A percentile compares a stretch with the other conserved stretches of the same genome.
Conservation (phyloP, 2,113 vertebrate species). For the Dipodomys stephensi region DNA sequence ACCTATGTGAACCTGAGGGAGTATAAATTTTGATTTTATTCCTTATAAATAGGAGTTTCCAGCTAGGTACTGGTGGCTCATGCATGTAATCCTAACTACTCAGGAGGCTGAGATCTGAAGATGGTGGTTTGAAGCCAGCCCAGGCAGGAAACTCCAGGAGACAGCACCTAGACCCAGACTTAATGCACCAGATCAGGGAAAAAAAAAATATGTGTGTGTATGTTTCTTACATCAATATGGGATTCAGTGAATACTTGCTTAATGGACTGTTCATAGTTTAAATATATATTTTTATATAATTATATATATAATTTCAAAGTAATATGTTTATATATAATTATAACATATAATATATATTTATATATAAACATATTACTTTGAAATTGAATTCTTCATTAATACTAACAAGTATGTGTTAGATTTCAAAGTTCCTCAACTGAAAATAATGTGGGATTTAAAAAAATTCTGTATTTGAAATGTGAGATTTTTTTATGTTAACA, state of each 20-base stretch:
- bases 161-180: no score
- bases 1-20: not conserved
- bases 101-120: no score
- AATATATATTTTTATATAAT: not conserved
- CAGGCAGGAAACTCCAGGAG: no score
- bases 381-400: not conserved
- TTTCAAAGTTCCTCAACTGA: not conserved
- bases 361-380: not conserved
- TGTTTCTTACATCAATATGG: not conserved
- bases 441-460: not conserved
- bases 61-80: no score
- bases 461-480: not conserved
- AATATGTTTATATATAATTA: no score
- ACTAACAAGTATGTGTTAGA: not conserved
- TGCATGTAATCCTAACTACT: no score
- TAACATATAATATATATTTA: no score
- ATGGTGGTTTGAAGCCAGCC: no score
- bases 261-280: not conserved
- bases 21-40: slow-evolving; percentile 4
- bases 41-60: not conserved
- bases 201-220: no score
- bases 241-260: not conserved
- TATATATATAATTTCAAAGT: no score
- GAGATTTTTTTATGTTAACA: not conserved
- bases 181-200: no score